Evolutionary conservation across 2,797 vertebrate species (phyloP).

Genomic region (Rousettus madagascariensis): DNA sequence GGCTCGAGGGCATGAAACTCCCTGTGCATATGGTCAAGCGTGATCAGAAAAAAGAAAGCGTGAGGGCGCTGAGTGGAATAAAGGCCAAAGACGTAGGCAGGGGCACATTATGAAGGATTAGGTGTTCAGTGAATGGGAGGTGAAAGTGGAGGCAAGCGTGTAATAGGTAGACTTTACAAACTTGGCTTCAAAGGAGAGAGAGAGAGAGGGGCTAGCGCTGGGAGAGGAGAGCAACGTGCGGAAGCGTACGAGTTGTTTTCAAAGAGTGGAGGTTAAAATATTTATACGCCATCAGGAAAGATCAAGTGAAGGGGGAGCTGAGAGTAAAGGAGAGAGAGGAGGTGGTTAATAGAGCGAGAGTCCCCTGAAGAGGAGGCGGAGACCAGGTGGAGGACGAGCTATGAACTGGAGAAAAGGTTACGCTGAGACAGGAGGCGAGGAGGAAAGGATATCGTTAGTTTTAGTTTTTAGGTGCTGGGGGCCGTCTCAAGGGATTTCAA

Average conservation of each 20-base stretch:
- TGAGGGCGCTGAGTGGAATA: not conserved
- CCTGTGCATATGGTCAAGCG: not conserved
- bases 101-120: not conserved
- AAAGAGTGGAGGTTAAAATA: not conserved
- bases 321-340: not conserved
- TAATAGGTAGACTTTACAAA: not conserved
- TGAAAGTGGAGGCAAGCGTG: not conserved
- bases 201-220: not conserved
- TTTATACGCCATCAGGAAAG: conserved; percentile 19
- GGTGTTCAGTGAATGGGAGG: not conserved
- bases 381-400: not conserved
- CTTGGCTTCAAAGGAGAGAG: not conserved
- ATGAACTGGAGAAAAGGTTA: not conserved
- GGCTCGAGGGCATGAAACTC: not conserved
- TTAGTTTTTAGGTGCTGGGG: not conserved
- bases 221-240: not conserved
- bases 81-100: not conserved
- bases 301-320: not conserved
- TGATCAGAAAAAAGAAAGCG: not conserved
- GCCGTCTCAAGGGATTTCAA: not conserved
- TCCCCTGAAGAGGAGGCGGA: conserved; percentile 20
- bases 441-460: not conserved
- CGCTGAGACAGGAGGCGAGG: not conserved
- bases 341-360: not conserved
- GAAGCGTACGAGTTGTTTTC: not conserved